These are phyloP conservation scores for Elysia crispata DNA, from an alignment of 2,888 invertebrate species.

Conservation along the genomic window DNA sequence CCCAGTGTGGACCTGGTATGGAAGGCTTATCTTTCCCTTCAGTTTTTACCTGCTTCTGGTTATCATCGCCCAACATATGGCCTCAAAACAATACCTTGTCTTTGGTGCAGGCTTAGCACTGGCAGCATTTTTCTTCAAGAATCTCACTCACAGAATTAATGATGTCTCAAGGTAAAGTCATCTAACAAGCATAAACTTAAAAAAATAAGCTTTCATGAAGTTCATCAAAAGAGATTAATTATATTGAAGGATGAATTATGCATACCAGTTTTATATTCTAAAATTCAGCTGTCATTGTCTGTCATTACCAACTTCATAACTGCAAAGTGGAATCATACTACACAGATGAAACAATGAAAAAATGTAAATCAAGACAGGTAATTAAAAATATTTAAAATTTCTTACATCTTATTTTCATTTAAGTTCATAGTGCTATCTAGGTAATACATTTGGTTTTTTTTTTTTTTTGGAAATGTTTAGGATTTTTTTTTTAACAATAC, in stretches of 20 bases:
- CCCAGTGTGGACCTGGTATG: constrained; percentile 63
- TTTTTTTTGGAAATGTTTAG: not conserved
- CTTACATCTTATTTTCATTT: no score
- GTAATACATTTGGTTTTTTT: no score
- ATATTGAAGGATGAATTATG: no score
- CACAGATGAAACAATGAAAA: no score
- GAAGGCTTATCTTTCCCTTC: constrained; percentile 63
- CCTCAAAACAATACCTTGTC: constrained; percentile 61
- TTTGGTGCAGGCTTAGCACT: constrained; percentile 55
- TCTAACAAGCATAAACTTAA: not conserved
- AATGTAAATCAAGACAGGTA: no score
- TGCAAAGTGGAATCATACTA: no score
- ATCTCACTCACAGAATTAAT: constrained; percentile 64
- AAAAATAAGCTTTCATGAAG: not conserved
- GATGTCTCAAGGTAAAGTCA: constrained; percentile 67
- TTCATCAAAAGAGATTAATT: not conserved
- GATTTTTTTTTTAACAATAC: no score
- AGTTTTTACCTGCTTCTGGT: constrained; percentile 56
- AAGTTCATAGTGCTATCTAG: no score
- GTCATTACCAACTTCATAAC: no score
- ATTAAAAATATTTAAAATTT: no score
- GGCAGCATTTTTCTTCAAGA: constrained; percentile 50
- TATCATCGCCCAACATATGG: constrained; percentile 52
- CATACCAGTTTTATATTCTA: not conserved
- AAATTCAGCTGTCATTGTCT: no score